phyloP scores from a whole-genome alignment of 2,797 vertebrate genomes.

The Centroberyx gerrardi region DNA sequence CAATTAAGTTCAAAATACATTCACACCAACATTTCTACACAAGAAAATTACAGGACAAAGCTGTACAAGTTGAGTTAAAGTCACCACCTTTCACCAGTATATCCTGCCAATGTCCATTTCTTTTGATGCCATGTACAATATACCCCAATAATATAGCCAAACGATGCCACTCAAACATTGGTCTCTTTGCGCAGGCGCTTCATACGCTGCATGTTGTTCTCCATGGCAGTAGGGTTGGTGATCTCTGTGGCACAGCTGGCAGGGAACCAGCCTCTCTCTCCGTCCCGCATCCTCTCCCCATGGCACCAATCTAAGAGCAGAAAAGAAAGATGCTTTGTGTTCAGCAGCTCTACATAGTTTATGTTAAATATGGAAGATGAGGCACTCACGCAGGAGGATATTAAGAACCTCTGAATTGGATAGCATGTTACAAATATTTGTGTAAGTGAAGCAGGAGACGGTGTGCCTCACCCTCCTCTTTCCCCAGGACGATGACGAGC shows the following conservation, averaged over 20 bases:
- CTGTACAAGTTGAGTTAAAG: slow-evolving; percentile 2
- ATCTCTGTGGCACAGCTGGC: slow-evolving; percentile 88
- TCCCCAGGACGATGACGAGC: slow-evolving; percentile 89
- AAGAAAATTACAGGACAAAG: background rate
- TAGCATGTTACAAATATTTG: background rate
- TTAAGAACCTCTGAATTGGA: background rate
- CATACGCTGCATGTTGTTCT: slow-evolving; percentile 92
- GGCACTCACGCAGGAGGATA: background rate
- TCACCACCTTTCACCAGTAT: background rate
- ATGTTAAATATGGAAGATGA: too few species aligned
- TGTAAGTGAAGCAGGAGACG: background rate
- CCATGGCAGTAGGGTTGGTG: slow-evolving; percentile 87
- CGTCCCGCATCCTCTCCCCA: slow-evolving; percentile 93
- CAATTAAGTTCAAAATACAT: slow-evolving; percentile 10
- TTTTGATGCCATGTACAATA: background rate
- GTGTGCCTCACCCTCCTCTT: slow-evolving; percentile 90
- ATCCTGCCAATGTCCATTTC: slow-evolving; percentile 1
- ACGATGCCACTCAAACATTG: slow-evolving; percentile 82
- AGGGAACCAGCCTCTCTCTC: slow-evolving; percentile 95
- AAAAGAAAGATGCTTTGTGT: background rate
- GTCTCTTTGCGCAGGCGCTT: slow-evolving; percentile 95
- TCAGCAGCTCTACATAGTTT: too few species aligned
- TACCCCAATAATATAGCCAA: background rate
- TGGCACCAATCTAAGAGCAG: slow-evolving; percentile 88
- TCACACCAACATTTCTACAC: background rate